phyloP scores from a whole-genome alignment of 2,888 invertebrate species.

The Eupithecia abbreviata region DNA sequence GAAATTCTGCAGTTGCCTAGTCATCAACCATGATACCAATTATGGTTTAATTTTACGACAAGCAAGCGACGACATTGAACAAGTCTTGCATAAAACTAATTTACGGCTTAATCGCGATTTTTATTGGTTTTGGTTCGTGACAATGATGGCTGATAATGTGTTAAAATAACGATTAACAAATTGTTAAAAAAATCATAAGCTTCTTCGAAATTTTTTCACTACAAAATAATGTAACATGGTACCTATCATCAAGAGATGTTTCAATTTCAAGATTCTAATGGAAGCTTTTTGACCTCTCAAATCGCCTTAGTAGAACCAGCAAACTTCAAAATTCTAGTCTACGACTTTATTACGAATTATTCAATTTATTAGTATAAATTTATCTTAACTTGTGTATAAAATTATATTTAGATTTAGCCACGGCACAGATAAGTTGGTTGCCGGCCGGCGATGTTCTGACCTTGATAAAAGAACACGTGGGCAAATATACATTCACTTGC shows the following conservation, averaged over 20 bases:
- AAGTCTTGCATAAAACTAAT: background rate
- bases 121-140: background rate
- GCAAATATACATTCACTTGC: conserved; percentile 28
- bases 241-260: background rate
- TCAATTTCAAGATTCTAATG: background rate
- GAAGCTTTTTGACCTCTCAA: background rate
- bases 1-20: background rate
- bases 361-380: background rate
- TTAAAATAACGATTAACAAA: background rate
- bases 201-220: too few relatives aligned
- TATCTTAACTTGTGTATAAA: background rate
- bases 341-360: background rate
- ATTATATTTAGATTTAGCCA: background rate
- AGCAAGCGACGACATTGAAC: background rate
- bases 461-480: conserved; percentile 32
- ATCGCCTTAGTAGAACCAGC: background rate
- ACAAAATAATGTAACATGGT: background rate
- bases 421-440: conserved; percentile 14
- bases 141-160: background rate
- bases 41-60: background rate
- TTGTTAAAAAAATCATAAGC: background rate
- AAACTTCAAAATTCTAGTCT: background rate
- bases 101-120: background rate
- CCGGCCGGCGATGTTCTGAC: conserved; percentile 25
- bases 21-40: background rate